Evolutionary conservation across 2,888 invertebrate species (phyloP).

Genomic region (Xestia ashworthii): DNA sequence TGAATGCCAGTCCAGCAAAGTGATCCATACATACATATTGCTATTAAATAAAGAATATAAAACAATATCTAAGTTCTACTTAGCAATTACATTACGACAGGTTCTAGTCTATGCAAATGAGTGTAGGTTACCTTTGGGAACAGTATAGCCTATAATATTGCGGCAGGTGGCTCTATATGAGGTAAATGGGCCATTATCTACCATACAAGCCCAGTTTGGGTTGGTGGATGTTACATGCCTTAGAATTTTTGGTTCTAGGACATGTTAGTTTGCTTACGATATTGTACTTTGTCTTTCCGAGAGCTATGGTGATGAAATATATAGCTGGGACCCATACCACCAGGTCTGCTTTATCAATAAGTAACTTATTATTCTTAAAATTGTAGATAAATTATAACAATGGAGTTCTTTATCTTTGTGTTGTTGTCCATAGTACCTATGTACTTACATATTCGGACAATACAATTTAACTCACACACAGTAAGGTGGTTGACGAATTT

Average conservation of each 20-base stretch:
- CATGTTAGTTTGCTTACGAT: background rate
- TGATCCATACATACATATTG: conserved; percentile 32
- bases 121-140: background rate
- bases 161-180: background rate
- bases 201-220: background rate
- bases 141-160: background rate
- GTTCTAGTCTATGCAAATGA: background rate
- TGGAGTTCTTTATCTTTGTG: background rate
- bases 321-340: background rate
- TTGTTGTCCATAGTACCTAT: background rate
- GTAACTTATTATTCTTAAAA: conserved; percentile 12
- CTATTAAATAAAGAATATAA: conserved; percentile 21
- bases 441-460: conserved; percentile 10
- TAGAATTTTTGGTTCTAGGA: background rate
- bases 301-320: background rate
- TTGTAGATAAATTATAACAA: conserved; percentile 21
- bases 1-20: conserved; percentile 37
- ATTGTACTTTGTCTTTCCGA: background rate
- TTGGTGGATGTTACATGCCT: background rate
- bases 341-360: background rate
- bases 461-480: background rate
- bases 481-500: background rate
- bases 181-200: background rate
- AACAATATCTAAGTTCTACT: conserved; percentile 43
- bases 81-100: conserved; percentile 19